Base-by-base conservation (phyloP, 1,140 invertebrate species). In the Cataglyphis hispanica region DNA sequence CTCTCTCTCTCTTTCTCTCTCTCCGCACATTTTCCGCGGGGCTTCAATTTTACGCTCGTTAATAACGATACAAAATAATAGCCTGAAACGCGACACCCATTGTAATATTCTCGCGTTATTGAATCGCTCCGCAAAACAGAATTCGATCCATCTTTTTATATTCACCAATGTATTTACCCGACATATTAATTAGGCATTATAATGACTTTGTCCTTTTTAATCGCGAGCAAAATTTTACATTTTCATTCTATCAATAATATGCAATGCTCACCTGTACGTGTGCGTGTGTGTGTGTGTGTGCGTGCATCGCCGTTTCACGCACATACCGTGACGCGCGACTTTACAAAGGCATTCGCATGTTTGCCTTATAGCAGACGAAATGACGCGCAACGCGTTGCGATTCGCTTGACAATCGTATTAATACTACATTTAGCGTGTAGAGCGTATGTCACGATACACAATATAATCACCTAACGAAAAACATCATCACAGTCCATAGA, bases 21-120 rank as follows among this genome's bases (percentile, higher is more conserved):
- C 43, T 19, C 25, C 40, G 27, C 63, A 2, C 70, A 74, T 83
- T 83, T 83, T 83, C 78, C 67, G 78, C 67, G 67, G 78, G 67
- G 78, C 78, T 83, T 83, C 78, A 83, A 83, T 83, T 83, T 83
- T 83, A 83, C 78, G 78, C 78, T 83, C 78, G 78, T 83, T 83
- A 83, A 83, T 84, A 75, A 84, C 70, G 78, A 83, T 83, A 83
- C 78, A 83, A 83, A 83, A 83, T 83, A 83, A 83, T 83, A 83
- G 78, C 67, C 64, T 84, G 85, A 86, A 83, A 80, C 67, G 66
- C 78, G 58, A 69, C 60, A 72, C 76, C 85, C 60, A 86, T 70
- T 86, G 67, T 74, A 84, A 69, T 83, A 63, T 86, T 86, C 77
- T 84, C 81, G 85, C 81, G 67, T 83, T 86, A 83, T 61, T 84